Percentiles rank a stretch among this genome's conserved stretches.
Evolutionary conservation across 2,113 vertebrate genomes (phyloP).

Genomic region (Acrocephalus arundinaceus): DNA sequence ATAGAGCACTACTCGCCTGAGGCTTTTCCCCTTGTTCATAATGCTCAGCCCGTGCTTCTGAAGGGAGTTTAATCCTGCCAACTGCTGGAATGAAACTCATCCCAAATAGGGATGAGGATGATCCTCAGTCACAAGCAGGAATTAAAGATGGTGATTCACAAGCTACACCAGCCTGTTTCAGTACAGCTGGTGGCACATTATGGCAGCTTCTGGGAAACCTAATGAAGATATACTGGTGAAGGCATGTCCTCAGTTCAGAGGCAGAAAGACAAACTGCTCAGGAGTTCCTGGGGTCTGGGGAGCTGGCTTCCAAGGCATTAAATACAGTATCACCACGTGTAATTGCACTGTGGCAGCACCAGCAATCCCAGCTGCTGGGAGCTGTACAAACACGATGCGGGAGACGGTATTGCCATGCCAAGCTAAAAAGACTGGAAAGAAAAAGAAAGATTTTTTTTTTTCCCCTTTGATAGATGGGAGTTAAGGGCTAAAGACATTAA

Average conservation of each 20-base stretch:
- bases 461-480: background rate
- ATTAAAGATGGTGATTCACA: slow-evolving; percentile 11
- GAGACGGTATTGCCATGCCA: fast-evolving
- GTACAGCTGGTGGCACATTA: background rate
- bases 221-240: background rate
- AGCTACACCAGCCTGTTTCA: background rate
- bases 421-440: background rate
- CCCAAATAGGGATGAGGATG: background rate
- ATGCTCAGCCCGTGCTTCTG: background rate
- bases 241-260: background rate
- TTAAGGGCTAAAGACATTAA: background rate
- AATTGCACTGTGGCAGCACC: background rate
- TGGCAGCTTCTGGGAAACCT: background rate
- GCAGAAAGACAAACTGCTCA: background rate
- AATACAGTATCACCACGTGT: background rate
- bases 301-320: background rate
- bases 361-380: background rate
- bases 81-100: background rate
- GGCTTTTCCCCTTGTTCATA: background rate
- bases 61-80: background rate
- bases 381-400: background rate
- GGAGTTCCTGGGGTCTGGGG: background rate
- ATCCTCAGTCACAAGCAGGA: background rate
- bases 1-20: background rate
- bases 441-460: background rate